Conservation (phyloP, 2,888 invertebrate species). For the Brenthis daphne region DNA sequence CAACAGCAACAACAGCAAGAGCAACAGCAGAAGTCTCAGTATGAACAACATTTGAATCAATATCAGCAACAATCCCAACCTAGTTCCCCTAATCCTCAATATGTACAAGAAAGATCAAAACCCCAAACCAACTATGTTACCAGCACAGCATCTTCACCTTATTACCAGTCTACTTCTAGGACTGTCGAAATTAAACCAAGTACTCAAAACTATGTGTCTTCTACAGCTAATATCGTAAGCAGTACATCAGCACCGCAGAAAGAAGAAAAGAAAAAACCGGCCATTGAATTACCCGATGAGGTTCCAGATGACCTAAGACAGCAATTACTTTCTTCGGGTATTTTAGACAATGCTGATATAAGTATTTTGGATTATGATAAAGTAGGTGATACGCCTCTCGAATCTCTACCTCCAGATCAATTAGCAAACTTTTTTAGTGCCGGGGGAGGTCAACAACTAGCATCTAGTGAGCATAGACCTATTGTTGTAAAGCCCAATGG, state of each 20-base stretch:
- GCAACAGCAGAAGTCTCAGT: conserved; percentile 57
- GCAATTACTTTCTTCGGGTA: conserved; percentile 92
- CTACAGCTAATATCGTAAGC: conserved; percentile 75
- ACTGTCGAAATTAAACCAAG: conserved; percentile 77
- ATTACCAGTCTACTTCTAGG: conserved; percentile 71
- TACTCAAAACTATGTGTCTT: conserved; percentile 75
- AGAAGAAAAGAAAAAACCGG: conserved; percentile 81
- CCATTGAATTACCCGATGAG: conserved; percentile 89
- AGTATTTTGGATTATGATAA: conserved; percentile 94
- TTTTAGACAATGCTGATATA: conserved; percentile 93
- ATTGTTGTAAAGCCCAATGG: conserved; percentile 85
- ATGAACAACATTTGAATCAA: conserved; percentile 48
- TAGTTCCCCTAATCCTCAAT: conserved; percentile 65
- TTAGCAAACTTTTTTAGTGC: conserved; percentile 92
- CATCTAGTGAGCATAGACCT: conserved; percentile 86
- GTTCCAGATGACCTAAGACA: conserved; percentile 93
- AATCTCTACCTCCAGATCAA: conserved; percentile 92
- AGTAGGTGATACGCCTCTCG: conserved; percentile 91
- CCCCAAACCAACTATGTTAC: conserved; percentile 57
- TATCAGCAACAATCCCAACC: conserved; percentile 60
- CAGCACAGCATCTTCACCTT: conserved; percentile 62
- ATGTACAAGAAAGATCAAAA: conserved; percentile 69
- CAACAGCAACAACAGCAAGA: conserved; percentile 54
- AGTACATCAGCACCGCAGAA: conserved; percentile 68
- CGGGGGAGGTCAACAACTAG: conserved; percentile 89